A percentile compares a stretch with the other conserved stretches of the same genome.
phyloP scores from a whole-genome alignment of 2,797 vertebrate species.

The Leuciscus waleckii region DNA sequence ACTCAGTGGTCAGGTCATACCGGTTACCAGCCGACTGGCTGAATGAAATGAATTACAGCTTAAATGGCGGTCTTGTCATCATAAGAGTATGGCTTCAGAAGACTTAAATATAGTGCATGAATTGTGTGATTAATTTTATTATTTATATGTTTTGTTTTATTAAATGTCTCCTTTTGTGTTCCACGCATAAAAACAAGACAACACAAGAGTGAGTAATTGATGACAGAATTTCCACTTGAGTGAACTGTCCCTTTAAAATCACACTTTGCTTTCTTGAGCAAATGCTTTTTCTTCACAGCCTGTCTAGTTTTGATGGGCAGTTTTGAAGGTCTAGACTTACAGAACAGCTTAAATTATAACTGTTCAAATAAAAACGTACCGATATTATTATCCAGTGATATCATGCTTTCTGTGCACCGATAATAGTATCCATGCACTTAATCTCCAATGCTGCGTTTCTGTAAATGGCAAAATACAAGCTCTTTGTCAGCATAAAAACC shows the following conservation, averaged over 20 bases:
- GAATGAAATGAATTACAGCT: background rate
- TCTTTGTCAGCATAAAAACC: constrained; percentile 30
- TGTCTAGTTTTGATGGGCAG: background rate
- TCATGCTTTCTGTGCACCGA: background rate
- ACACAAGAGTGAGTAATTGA: too few relatives aligned
- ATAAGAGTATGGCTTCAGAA: background rate
- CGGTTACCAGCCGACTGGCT: background rate
- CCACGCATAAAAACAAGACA: background rate
- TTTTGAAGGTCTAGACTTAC: background rate
- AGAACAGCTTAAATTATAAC: background rate
- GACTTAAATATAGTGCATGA: background rate
- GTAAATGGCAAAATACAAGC: constrained; percentile 22
- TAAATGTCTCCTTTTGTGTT: background rate
- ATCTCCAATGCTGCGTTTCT: constrained; percentile 3
- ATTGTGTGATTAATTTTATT: too few relatives aligned
- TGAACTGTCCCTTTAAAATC: background rate
- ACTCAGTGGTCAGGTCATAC: background rate
- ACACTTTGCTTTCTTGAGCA: background rate
- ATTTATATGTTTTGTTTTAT: background rate
- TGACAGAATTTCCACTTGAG: background rate
- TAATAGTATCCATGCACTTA: constrained; percentile 15
- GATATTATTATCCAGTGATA: background rate
- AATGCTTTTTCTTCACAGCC: background rate
- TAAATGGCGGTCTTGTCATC: background rate
- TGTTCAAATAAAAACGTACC: background rate